Base-by-base conservation (phyloP, 53 echinoderm and acorn worm genomes). In the Paracentrotus lividus region DNA sequence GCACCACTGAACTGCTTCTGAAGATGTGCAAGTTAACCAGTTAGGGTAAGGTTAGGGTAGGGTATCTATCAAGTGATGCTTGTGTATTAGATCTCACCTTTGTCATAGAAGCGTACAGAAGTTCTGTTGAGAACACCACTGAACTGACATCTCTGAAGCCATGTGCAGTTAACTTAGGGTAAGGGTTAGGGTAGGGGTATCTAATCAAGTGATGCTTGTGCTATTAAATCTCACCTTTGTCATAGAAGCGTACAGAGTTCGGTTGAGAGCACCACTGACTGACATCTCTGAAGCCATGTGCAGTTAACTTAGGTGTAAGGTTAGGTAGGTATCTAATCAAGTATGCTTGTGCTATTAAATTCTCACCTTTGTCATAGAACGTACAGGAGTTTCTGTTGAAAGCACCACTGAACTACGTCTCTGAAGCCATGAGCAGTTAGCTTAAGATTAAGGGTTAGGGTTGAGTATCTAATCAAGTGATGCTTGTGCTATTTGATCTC, bases 291-390 rank as follows among this genome's bases (percentile, higher is more conserved):
- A 16, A 99, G 78, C 97, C 97, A 99, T 36, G 93, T 95, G 1
- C 97, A 90, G 65, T 94, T 85, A 97, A 96, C 93, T 98, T 14
- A 98, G 88, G 9, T 77, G 86, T 90, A 97, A 95, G 24, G 97
- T n/a, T n/a, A n/a, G n/a, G n/a, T n/a, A n/a, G n/a, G n/a, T n/a
- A n/a, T n/a, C n/a, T n/a, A n/a, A n/a, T n/a, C n/a, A n/a, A n/a
- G n/a, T n/a, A n/a, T n/a, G n/a, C n/a, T n/a, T n/a, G n/a, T n/a
- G n/a, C n/a, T 15, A 16, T 15, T 0, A 20, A 40, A 36, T 93
- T 36, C 81, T 54, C 59, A 98, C 99, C 97, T 69, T 97, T 98
- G 45, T 98, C 99, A 88, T 95, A 98, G 89, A 98, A 98, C 93
- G 85, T 31, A 96, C 90, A 97, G 97, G 16, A 95, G 4, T 95